Conservation (phyloP, 1,140 invertebrate species). For the Ephestia elutella region DNA sequence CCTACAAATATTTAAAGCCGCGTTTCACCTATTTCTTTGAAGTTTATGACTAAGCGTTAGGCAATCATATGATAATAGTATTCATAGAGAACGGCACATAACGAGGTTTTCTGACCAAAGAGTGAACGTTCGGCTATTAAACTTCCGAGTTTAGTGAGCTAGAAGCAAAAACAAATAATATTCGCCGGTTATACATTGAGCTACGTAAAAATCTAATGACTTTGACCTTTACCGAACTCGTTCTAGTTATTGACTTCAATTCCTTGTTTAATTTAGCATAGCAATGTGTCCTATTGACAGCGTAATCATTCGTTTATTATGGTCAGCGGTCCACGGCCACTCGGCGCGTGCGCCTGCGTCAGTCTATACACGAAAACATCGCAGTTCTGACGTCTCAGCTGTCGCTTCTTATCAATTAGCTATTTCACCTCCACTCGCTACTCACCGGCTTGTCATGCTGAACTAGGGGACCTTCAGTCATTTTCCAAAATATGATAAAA, state of each 20-base stretch:
- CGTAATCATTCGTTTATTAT: background rate
- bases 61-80: background rate
- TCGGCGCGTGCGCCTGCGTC: background rate
- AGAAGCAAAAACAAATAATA: background rate
- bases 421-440: constrained; percentile 11
- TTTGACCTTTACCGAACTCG: background rate
- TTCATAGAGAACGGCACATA: background rate
- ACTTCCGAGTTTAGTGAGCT: background rate
- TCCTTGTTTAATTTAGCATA: background rate
- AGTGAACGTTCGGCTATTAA: background rate
- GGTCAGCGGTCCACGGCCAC: background rate
- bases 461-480: constrained; percentile 62
- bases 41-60: constrained; percentile 2
- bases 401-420: background rate
- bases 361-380: background rate
- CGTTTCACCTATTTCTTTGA: background rate
- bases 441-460: constrained; percentile 67
- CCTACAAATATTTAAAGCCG: background rate
- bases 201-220: background rate
- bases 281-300: background rate
- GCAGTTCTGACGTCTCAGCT: background rate
- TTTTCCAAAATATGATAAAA: constrained; percentile 72
- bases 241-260: background rate
- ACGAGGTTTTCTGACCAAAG: background rate
- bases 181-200: background rate